Conservation (phyloP, 1,140 invertebrate species). For the Ceratosolen fusciceps region DNA sequence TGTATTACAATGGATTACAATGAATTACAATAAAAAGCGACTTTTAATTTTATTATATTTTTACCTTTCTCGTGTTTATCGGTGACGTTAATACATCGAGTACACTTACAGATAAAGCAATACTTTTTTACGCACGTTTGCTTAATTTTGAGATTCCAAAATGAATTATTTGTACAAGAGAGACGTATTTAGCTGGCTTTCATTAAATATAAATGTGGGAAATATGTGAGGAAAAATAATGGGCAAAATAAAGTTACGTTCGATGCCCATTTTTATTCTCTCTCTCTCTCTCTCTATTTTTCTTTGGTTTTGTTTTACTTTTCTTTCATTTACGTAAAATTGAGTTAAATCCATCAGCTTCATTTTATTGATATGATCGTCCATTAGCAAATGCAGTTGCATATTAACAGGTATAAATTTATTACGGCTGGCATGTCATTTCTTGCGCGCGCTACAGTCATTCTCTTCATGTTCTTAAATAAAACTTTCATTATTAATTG, state of each 20-base stretch:
- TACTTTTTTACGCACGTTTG: neutral
- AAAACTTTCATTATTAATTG: too few species aligned
- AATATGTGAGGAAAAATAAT: slow-evolving; percentile 3
- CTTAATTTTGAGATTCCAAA: slow-evolving; percentile 8
- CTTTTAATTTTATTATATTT: neutral
- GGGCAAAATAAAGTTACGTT: neutral
- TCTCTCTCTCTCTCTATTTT: neutral
- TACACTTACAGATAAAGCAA: neutral
- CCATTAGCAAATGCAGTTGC: neutral
- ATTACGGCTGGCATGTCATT: too few species aligned
- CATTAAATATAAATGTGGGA: neutral
- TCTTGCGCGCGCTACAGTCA: too few species aligned
- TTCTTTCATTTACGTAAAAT: neutral
- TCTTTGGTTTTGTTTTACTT: too few species aligned
- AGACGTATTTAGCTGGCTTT: too few species aligned
- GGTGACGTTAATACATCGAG: neutral
- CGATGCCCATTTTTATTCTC: neutral
- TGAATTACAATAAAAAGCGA: neutral
- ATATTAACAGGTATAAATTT: neutral
- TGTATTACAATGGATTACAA: neutral
- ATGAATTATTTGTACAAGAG: neutral
- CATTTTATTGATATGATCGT: neutral
- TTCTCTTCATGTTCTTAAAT: too few species aligned
- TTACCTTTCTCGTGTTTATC: neutral
- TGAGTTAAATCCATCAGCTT: neutral